Evolutionary conservation across 1,140 invertebrate genomes (phyloP), one percentile per base, ranked within the genome.

Genomic region (Heterodera carotae): DNA sequence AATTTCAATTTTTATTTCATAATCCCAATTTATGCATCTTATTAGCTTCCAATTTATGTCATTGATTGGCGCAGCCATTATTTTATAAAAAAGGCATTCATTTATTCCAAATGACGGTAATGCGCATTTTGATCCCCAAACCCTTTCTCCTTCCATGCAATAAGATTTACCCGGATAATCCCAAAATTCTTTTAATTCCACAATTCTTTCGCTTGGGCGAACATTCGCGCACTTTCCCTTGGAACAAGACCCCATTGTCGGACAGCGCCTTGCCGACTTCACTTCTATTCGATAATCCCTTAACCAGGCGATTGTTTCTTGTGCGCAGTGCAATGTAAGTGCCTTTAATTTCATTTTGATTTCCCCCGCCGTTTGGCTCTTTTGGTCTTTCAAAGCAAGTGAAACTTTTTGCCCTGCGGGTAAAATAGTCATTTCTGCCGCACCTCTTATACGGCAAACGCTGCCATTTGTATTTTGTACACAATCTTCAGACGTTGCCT

Each of bases 61-160:
- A 0, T n/a, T 39, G 8, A 29, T 29, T 8, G 67, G 67, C 10
- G n/a, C 67, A 3, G 67, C 67, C n/a, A 39, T 39, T 29, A 69
- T 25, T 31, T 69, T 69, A 31, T 69, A 69, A 10, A 69, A 69
- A 10, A 39, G 31, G 25, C 67, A 69, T n/a, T 36, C 67, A 25
- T 53, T 53, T 4, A 53, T 53, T 4, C 48, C 48, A 53, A 48
- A 22, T 10, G 34, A 36, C 2, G 67, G 67, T 27, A 69, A 69
- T 8, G 22, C 67, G 10, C 67, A 69, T 69, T 69, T 36, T 25
- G 34, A 69, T 29, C 67, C 67, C 67, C 67, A 69, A 7, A 69
- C 18, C 22, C 12, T 18, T 18, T 53, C 48, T 2, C 48, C 48
- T 53, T 53, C 48, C 48, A 53, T 53, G 22, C 48, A 53, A 2